Percentiles rank a stretch among this genome's conserved stretches.
phyloP scores from a whole-genome alignment of 2,888 invertebrate species.

The Gymnocheta viridis region DNA sequence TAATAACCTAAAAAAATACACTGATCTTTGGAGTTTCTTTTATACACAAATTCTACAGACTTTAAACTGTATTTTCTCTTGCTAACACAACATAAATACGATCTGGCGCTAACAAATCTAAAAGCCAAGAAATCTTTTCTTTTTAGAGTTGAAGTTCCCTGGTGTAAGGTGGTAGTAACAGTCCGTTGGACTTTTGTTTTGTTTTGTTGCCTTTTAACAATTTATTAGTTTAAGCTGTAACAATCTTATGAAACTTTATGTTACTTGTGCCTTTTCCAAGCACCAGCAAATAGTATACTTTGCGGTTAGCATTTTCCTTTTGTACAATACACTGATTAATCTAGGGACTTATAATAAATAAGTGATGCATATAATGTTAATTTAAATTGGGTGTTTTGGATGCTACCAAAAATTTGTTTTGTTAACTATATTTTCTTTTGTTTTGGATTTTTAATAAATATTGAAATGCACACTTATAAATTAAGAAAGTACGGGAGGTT shows the following conservation, averaged over 20 bases:
- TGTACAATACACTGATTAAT: conserved; percentile 35
- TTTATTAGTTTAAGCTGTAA: conserved; percentile 19
- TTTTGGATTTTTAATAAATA: no score
- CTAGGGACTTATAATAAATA: conserved; percentile 21
- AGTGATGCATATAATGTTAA: not conserved
- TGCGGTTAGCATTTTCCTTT: not conserved
- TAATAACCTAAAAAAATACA: no score
- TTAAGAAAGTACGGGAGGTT: no score
- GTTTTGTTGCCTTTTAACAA: conserved; percentile 7
- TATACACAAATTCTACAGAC: no score
- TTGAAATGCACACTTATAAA: no score
- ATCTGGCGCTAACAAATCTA: not conserved
- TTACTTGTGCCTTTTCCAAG: not conserved
- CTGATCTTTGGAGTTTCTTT: no score
- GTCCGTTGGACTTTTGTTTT: not conserved
- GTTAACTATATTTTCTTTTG: no score
- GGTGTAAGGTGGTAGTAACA: not conserved
- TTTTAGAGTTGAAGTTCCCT: not conserved
- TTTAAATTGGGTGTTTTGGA: no score
- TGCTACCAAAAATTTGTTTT: no score
- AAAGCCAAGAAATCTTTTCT: not conserved
- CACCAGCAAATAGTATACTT: not conserved
- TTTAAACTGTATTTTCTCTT: no score
- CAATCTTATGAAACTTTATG: conserved; percentile 60
- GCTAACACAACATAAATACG: no score